Base-by-base conservation (phyloP, 2,888 invertebrate genomes). In the Drosophila rubida region DNA sequence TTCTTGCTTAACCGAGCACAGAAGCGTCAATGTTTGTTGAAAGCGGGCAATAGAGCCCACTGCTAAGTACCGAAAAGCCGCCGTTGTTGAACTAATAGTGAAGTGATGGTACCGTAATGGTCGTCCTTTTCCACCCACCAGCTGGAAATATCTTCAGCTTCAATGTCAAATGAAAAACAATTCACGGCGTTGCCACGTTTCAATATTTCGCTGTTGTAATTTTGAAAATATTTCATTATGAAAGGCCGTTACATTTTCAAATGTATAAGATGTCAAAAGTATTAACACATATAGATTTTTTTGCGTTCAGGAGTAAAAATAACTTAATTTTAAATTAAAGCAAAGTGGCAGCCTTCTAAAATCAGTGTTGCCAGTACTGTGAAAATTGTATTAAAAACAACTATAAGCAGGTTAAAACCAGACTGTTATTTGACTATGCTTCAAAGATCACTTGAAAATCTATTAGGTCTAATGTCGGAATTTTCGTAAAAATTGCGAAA, bases 91-190 rank as follows among this genome's bases (percentile, higher is more conserved):
- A 70, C 64, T 48, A 62, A 58, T 41, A 39, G 46, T 48, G 37
- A 44, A 60, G 51, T 57, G 48, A 16, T 72, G 63, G 78, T 64
- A 88, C 70, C 80, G 62, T 54, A 50, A 63, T 68, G 64, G 66
- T 64, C 65, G 88, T 87, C 86, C 82, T 87, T 85, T 81, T 55
- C 46, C 63, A 63, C 70, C 71, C 70, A 75, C 75, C 79, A 75
- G 77, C 88, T 85, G 88, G 80, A 87, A 75, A 58, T 59, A 30
- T 62, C 39, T 61, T 44, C 62, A 58, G 51, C 69, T 67, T 91
- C 91, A 92, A 92, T 91, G 92, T 92, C 92, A 92, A 92, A 92
- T 92, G 92, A 92, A 92, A 89, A 91, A 91, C 92, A 80, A 82
- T 64, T 73, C 19, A 23, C 58, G 42, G 69, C 49, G 81, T 68